Evolutionary conservation across 2,888 invertebrate genomes (phyloP).

Genomic region (Ligdia adustata): DNA sequence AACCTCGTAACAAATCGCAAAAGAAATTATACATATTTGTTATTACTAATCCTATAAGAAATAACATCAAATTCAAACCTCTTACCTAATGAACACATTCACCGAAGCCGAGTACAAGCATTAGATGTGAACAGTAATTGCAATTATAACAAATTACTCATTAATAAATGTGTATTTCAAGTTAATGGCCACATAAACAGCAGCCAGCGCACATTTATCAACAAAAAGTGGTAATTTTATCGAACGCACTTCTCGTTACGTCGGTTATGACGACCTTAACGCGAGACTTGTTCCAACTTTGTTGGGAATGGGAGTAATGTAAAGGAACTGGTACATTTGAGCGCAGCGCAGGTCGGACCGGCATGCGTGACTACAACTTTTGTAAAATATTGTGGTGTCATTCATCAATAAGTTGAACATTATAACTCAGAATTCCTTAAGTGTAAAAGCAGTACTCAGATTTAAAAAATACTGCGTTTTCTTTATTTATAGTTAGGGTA

Average conservation of each 20-base stretch:
- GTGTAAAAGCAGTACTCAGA: too few species aligned
- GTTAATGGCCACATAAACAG: conserved; percentile 80
- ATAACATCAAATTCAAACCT: not conserved
- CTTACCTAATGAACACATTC: conserved; percentile 11
- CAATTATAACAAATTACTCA: conserved; percentile 77
- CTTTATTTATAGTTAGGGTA: too few species aligned
- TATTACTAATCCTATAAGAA: conserved; percentile 1
- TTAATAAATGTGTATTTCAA: conserved; percentile 78
- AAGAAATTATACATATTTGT: too few species aligned
- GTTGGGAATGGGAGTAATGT: conserved; percentile 47
- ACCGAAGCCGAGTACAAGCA: conserved; percentile 27
- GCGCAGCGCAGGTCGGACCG: too few species aligned
- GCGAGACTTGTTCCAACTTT: conserved; percentile 57
- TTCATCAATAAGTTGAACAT: too few species aligned
- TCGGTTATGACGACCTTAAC: conserved; percentile 63
- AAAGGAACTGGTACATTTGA: conserved; percentile 48
- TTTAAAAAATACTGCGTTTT: too few species aligned
- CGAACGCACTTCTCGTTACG: conserved; percentile 64
- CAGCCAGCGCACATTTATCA: conserved; percentile 75
- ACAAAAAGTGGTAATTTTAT: conserved; percentile 79
- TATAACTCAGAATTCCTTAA: too few species aligned
- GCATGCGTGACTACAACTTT: too few species aligned
- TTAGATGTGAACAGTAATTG: conserved; percentile 61
- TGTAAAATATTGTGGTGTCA: too few species aligned
- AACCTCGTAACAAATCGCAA: too few species aligned